Base-by-base conservation (phyloP, 2,113 vertebrate genomes). In the Hyperopisus bebe region DNA sequence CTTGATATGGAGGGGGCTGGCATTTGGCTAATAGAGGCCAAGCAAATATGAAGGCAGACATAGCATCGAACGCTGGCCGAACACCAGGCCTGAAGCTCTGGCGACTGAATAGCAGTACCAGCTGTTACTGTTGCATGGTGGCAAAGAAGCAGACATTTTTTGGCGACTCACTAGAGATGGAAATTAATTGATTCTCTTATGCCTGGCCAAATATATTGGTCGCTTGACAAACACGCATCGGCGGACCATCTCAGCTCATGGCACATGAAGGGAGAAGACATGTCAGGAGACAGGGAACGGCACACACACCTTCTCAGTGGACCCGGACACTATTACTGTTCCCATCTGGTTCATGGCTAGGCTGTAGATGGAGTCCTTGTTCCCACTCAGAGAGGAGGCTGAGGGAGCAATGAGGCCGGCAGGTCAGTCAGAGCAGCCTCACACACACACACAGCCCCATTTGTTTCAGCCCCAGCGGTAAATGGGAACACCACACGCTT, bases 281-380 rank as follows among this genome's bases (percentile, higher is more conserved):
- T 42, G 35, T 80, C 13, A 42, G 74, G 74, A 80, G 74, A 80
- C 31, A 42, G 74, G 17, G 35, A 19, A 80, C 74, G 17, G 31
- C 5, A 42, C 74, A 35, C 47, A 39, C 93, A 99, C 98, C 98
- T 99, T 99, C 95, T 99, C 98, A 91, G 98, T 99, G 91, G 98
- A 99, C 92, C 98, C 98, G 3, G 98, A 99, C 86, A 99, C 97
- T 91, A 99, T 99, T 92, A 99, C 97, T 90, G 98, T 99, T 93
- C 98, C 98, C 97, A 99, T 98, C 90, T 99, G 98, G 95, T 99
- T 99, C 98, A 99, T 99, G 87, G 98, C 98, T 92, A 99, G 97
- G 94, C 98, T 99, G 93, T 99, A 99, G 96, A 99, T 99, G 2
- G 98, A 99, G 94, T 99, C 98, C 93, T 99, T 99, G 95, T 99